phyloP scores from a whole-genome alignment of 2,888 invertebrate genomes.

The Cheilosia variabilis region DNA sequence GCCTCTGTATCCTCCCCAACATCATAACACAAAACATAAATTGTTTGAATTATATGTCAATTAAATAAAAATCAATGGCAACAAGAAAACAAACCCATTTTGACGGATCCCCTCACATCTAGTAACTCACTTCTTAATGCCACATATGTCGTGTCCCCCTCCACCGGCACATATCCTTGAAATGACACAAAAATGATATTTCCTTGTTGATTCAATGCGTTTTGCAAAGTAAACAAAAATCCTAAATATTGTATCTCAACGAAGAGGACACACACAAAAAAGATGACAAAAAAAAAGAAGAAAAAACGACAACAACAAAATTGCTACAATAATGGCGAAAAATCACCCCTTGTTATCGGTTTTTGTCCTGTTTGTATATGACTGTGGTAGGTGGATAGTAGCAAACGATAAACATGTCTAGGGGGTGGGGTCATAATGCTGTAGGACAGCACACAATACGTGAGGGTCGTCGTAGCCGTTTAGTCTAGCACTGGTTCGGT shows the following conservation, averaged over 20 bases:
- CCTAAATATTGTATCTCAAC: conserved; percentile 31
- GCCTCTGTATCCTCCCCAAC: not conserved
- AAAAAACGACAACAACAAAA: conserved; percentile 79
- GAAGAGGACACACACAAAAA: conserved; percentile 10
- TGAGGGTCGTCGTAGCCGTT: conserved; percentile 48
- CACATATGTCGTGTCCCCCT: conserved; percentile 60
- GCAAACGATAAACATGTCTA: conserved; percentile 41
- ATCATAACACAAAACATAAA: conserved; percentile 6
- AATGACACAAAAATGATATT: conserved; percentile 71
- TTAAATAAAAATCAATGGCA: conserved; percentile 57
- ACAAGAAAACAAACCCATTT: conserved; percentile 48
- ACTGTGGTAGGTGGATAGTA: conserved; percentile 52
- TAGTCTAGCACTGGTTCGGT: conserved; percentile 45
- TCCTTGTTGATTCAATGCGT: conserved; percentile 75
- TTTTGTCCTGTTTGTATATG: conserved; percentile 51
- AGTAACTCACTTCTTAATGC: conserved; percentile 16
- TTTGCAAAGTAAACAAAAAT: conserved; percentile 77
- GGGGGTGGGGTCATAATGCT: conserved; percentile 69
- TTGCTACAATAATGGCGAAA: conserved; percentile 82
- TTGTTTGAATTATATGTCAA: conserved; percentile 59
- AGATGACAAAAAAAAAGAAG: conserved; percentile 10
- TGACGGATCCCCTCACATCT: conserved; percentile 36
- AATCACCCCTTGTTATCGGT: conserved; percentile 77
- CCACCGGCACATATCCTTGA: conserved; percentile 31
- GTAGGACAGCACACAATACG: conserved; percentile 47